phyloP scores from a whole-genome alignment of 2,888 invertebrate genomes.

The Stenodema calcarata region DNA sequence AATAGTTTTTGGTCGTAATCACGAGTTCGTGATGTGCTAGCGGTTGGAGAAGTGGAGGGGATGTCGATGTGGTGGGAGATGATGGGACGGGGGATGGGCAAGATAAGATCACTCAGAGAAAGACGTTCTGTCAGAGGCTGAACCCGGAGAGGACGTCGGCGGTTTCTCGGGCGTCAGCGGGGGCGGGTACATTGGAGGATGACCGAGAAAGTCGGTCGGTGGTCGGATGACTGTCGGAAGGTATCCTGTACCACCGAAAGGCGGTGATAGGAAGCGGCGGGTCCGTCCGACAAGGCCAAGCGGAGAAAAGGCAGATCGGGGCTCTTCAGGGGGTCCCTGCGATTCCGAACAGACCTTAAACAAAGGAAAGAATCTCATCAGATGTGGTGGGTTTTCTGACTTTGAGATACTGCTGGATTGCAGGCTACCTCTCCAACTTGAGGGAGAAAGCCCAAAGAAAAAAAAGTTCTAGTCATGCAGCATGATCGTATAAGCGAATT shows the following conservation, averaged over 20 bases:
- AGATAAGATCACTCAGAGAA: conserved; percentile 64
- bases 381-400: not conserved
- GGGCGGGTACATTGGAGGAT: conserved; percentile 58
- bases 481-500: too few relatives aligned
- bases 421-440: too few relatives aligned
- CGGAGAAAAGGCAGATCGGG: conserved; percentile 81
- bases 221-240: conserved; percentile 76
- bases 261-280: conserved; percentile 80
- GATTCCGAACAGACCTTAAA: conserved; percentile 31
- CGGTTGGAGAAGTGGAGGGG: not conserved
- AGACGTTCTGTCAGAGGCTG: conserved; percentile 66
- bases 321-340: conserved; percentile 59
- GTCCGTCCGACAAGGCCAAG: conserved; percentile 64
- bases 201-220: conserved; percentile 60
- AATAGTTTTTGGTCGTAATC: too few relatives aligned
- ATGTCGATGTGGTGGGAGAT: not conserved
- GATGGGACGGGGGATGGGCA: not conserved
- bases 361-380: not conserved
- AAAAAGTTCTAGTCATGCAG: too few relatives aligned
- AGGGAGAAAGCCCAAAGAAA: too few relatives aligned
- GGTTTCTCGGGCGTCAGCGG: conserved; percentile 58
- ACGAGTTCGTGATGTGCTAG: not conserved
- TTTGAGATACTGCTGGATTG: too few relatives aligned
- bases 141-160: conserved; percentile 65
- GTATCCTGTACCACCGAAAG: conserved; percentile 83